Base-by-base conservation (phyloP, 2,113 vertebrate genomes). In the Passerina amoena region DNA sequence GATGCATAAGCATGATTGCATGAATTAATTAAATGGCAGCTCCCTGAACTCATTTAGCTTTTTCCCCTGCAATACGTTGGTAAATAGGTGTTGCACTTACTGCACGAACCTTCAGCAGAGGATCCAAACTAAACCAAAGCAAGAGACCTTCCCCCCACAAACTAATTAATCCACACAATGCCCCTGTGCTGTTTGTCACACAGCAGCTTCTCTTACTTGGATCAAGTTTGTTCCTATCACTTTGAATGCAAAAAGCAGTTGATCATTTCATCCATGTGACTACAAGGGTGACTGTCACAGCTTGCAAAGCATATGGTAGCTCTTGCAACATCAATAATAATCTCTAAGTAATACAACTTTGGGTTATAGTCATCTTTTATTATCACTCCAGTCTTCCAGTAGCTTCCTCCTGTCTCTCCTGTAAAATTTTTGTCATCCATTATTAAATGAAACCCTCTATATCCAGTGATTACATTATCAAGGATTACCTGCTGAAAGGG, bases 301-400 rank as follows among this genome's bases (percentile, higher is more conserved):
- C 93, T 97, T 97, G 97, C 91, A 94, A 96, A 97, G 61, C 96
- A 96, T 96, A 96, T 96, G 94, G 94, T 91, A 95, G 78, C 35
- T 86, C 94, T 96, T 96, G 86, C 86, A 91, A 76, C 94, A 92
- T 93, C 91, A 95, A 91, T 96, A 97, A 94, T 91, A 92, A 95
- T 91, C 76, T 96, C 90, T 79, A 91, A 95, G 88, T 95, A 96
- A 96, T 86, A 75, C 75, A 95, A 80, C 86, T 95, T 94, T 40
- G 72, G 65, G 82, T 93, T 88, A 70, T 68, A 95, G 92, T 91
- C 93, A 96, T 94, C 84, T 96, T 95, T 88, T 95, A 96, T 91
- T 94, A 94, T 91, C 92, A 73, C 81, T 91, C 30, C 71, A 90
- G 69, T 77, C 90, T 97, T 94, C 86, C 57, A 96, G 73, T 86